Evolutionary conservation across 2,888 invertebrate genomes (phyloP).

Genomic region (Drosophila phalerata): DNA sequence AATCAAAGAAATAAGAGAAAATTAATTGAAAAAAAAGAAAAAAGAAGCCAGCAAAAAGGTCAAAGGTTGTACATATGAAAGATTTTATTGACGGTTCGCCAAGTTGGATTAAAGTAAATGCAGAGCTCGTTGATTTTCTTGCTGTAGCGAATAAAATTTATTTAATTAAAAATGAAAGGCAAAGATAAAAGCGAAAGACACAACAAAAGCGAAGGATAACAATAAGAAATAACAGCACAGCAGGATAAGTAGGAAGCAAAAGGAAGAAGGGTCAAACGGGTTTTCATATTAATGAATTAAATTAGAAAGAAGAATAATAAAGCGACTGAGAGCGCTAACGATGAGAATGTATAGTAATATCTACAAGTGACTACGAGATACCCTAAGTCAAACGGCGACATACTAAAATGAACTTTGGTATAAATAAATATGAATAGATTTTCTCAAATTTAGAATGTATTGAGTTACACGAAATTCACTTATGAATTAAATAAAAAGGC

Average conservation of each 20-base stretch:
- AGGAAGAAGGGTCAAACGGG: neutral
- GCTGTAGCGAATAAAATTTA: slow-evolving; percentile 29
- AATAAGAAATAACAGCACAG: slow-evolving; percentile 6
- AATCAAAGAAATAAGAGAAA: slow-evolving; percentile 40
- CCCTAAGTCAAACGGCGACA: neutral
- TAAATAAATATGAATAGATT: neutral
- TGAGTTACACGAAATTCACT: neutral
- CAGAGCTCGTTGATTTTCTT: neutral
- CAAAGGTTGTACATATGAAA: slow-evolving; percentile 33
- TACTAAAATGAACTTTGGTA: too few species aligned
- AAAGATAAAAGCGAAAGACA: slow-evolving; percentile 15
- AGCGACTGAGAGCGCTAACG: neutral
- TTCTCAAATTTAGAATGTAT: neutral
- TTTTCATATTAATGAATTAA: slow-evolving; percentile 54
- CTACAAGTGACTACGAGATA: neutral
- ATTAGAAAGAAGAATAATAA: slow-evolving; percentile 29
- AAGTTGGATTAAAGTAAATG: slow-evolving; percentile 4
- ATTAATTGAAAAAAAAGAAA: neutral
- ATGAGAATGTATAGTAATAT: too few species aligned
- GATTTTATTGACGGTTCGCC: slow-evolving; percentile 5
- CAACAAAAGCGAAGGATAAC: slow-evolving; percentile 23
- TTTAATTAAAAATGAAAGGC: slow-evolving; percentile 33
- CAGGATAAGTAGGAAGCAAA: neutral
- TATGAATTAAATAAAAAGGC: neutral
- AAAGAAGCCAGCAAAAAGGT: slow-evolving; percentile 17